A percentile compares a stretch with the other conserved stretches of the same genome.
phyloP scores from a whole-genome alignment of 2,888 invertebrate genomes.

The Hyposoter didymator region DNA sequence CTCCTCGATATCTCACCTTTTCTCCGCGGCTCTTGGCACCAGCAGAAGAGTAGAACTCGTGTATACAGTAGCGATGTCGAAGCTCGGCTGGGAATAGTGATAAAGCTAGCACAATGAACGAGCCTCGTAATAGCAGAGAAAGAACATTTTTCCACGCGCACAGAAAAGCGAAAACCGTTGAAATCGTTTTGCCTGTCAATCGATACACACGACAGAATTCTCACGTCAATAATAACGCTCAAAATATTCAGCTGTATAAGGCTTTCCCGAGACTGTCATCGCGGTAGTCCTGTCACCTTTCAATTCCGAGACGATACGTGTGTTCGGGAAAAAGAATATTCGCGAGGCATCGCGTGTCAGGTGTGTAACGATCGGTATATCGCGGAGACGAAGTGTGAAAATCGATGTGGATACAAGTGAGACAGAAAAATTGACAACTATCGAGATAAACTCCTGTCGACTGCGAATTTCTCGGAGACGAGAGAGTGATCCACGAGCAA shows the following conservation, averaged over 20 bases:
- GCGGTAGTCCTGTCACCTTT: not conserved
- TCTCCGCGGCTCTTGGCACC: constrained; percentile 35
- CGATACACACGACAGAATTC: not conserved
- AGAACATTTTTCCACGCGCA: not conserved
- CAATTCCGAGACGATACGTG: not conserved
- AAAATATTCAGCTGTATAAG: constrained; percentile 1
- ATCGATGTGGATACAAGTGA: not conserved
- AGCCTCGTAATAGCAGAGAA: constrained; percentile 16
- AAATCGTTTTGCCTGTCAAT: constrained; percentile 5
- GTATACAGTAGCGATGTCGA: constrained; percentile 18
- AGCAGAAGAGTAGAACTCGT: constrained; percentile 34
- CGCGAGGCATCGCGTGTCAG: not conserved
- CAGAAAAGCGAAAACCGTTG: not conserved
- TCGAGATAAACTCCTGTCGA: constrained; percentile 51
- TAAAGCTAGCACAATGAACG: not conserved
- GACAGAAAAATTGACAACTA: constrained; percentile 47
- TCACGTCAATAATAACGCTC: not conserved
- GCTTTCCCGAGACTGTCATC: not conserved
- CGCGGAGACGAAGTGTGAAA: not conserved
- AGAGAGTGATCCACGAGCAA: constrained; percentile 42
- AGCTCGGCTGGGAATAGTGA: constrained; percentile 17
- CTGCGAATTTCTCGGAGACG: constrained; percentile 59
- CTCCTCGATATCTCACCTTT: constrained; percentile 53
- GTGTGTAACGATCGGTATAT: not conserved
- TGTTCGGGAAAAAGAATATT: constrained; percentile 1